These are phyloP conservation scores for Telmatochromis sp. DNA, from an alignment of 2,113 vertebrate species.

Conservation along the genomic window DNA sequence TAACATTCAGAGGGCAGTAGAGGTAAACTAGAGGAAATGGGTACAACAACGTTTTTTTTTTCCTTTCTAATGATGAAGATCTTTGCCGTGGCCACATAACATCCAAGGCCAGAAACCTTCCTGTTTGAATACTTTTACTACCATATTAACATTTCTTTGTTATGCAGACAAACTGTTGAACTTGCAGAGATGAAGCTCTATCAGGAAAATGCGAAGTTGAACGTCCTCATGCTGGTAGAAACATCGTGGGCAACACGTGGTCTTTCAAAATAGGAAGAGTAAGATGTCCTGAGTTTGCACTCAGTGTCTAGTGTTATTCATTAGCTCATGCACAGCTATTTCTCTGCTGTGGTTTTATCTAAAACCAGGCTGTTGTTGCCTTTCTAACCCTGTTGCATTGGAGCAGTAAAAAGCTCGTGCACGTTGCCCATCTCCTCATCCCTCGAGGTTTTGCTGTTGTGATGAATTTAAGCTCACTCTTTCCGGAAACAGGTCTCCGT, in stretches of 20 bases:
- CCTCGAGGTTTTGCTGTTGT: neutral
- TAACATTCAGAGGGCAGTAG: neutral
- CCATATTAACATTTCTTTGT: neutral
- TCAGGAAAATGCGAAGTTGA: neutral
- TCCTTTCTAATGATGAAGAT: neutral
- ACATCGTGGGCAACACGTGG: accelerated
- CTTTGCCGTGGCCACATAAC: neutral
- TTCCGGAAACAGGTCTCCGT: neutral
- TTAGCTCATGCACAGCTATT: accelerated
- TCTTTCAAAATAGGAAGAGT: accelerated
- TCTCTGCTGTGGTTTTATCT: neutral
- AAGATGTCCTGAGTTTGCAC: no score
- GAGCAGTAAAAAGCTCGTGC: neutral
- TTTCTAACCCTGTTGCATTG: neutral
- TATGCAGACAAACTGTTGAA: neutral
- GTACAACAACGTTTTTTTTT: accelerated
- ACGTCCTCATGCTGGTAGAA: neutral
- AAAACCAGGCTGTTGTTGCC: neutral
- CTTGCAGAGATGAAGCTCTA: neutral
- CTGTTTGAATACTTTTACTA: neutral
- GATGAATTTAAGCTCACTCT: neutral
- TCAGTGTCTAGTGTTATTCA: accelerated
- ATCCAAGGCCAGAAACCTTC: neutral
- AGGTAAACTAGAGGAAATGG: neutral
- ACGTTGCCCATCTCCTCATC: neutral